Percentiles rank a stretch among this genome's conserved stretches.
phyloP scores from a whole-genome alignment of 2,888 invertebrate genomes.

The Spilosoma lubricipeda region DNA sequence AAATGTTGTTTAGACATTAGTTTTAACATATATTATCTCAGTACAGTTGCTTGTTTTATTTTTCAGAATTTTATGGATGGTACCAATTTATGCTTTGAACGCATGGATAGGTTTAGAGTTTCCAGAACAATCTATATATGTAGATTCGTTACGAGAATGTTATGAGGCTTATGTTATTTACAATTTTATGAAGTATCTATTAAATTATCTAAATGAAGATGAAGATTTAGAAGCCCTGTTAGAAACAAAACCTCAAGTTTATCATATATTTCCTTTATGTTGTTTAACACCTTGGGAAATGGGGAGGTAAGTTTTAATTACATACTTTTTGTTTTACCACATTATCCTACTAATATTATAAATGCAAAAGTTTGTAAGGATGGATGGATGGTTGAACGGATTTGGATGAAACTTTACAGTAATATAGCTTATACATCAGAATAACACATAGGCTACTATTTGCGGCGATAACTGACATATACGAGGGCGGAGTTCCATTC shows the following conservation, averaged over 20 bases:
- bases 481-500: too few species aligned
- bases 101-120: conserved; percentile 96
- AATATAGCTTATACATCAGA: too few species aligned
- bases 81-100: conserved; percentile 98
- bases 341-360: not conserved
- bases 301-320: conserved; percentile 88
- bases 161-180: conserved; percentile 99
- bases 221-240: conserved; percentile 94
- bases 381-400: too few species aligned
- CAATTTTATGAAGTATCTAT: conserved; percentile 97
- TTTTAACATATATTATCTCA: not conserved
- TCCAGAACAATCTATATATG: conserved; percentile 95
- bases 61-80: conserved; percentile 97
- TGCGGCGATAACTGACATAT: too few species aligned
- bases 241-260: conserved; percentile 93
- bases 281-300: conserved; percentile 97
- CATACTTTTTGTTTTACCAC: not conserved
- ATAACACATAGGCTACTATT: too few species aligned
- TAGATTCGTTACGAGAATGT: conserved; percentile 97
- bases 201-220: conserved; percentile 95
- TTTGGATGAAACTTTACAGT: too few species aligned
- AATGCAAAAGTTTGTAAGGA: too few species aligned
- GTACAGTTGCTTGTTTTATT: not conserved
- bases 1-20: not conserved
- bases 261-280: conserved; percentile 96